phyloP scores from a whole-genome alignment of 2,113 vertebrate genomes.

The Phycodurus eques region DNA sequence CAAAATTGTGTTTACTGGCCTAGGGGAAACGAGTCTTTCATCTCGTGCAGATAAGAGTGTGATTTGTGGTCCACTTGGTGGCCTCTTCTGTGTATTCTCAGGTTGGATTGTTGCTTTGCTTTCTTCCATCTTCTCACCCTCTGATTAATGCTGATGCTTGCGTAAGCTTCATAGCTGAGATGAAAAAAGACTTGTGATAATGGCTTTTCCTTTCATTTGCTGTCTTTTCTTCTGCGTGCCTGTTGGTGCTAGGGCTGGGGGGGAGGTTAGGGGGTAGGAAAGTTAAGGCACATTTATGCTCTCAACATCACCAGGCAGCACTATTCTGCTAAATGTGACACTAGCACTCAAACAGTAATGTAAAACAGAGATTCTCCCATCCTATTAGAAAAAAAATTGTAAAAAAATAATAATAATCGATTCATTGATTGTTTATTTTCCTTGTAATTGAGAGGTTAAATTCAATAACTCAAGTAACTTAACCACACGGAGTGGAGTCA shows the following conservation, averaged over 20 bases:
- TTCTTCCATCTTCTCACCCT: constrained; percentile 10
- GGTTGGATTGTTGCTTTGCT: constrained; percentile 41
- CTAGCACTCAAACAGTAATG: not conserved
- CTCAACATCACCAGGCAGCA: not conserved
- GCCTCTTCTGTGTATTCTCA: constrained; percentile 47
- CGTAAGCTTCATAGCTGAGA: constrained; percentile 49
- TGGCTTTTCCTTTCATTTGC: constrained; percentile 34
- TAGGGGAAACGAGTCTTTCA: constrained; percentile 59
- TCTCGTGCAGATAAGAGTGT: constrained; percentile 60
- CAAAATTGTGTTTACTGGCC: constrained; percentile 64
- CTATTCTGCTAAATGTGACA: not conserved
- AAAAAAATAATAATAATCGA: too few relatives aligned
- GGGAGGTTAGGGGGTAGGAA: not conserved
- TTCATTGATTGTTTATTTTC: too few relatives aligned
- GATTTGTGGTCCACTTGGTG: constrained; percentile 55
- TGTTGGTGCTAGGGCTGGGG: not conserved
- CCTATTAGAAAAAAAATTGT: not conserved
- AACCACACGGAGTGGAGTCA: too few relatives aligned
- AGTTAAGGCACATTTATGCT: not conserved
- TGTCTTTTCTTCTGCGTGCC: constrained; percentile 10
- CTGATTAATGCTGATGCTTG: constrained; percentile 51
- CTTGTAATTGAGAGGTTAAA: too few relatives aligned
- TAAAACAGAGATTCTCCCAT: not conserved
- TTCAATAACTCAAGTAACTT: too few relatives aligned
- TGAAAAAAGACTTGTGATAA: constrained; percentile 55